Conservation (phyloP, 2,113 vertebrate genomes). For the Corythornis cristatus region DNA sequence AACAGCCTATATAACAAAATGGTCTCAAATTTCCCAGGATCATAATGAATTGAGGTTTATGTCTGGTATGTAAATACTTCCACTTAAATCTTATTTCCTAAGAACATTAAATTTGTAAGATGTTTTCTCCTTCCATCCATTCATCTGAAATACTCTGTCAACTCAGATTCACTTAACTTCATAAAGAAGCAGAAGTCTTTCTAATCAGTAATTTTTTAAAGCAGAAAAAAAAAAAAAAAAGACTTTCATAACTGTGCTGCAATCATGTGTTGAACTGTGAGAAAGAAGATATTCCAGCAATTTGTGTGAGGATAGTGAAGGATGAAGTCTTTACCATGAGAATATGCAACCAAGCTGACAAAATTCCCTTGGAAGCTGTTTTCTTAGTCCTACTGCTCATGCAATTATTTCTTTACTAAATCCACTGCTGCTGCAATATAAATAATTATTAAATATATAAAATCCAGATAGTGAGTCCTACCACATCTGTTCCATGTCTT, state of each 20-base stretch:
- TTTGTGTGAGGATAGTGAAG: background rate
- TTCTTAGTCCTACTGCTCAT: background rate
- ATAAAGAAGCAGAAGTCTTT: background rate
- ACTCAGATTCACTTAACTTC: background rate
- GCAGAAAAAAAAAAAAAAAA: background rate
- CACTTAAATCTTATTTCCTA: background rate
- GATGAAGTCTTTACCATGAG: background rate
- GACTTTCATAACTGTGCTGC: background rate
- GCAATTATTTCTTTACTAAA: background rate
- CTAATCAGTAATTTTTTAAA: background rate
- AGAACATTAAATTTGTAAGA: background rate
- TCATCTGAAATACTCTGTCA: background rate
- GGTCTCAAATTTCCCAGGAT: background rate
- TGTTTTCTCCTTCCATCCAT: background rate
- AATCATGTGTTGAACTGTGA: background rate
- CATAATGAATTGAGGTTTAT: background rate
- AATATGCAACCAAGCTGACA: background rate
- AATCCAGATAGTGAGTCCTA: slow-evolving; percentile 52
- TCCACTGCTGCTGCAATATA: background rate
- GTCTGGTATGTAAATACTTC: background rate
- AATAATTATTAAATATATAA: background rate
- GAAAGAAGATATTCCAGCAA: background rate
- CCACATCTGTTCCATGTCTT: slow-evolving; percentile 73
- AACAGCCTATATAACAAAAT: background rate
- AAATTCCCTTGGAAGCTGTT: background rate